These are phyloP conservation scores for Rhabdornis inornatus DNA, from an alignment of 2,113 vertebrate species.

Conservation along the genomic window DNA sequence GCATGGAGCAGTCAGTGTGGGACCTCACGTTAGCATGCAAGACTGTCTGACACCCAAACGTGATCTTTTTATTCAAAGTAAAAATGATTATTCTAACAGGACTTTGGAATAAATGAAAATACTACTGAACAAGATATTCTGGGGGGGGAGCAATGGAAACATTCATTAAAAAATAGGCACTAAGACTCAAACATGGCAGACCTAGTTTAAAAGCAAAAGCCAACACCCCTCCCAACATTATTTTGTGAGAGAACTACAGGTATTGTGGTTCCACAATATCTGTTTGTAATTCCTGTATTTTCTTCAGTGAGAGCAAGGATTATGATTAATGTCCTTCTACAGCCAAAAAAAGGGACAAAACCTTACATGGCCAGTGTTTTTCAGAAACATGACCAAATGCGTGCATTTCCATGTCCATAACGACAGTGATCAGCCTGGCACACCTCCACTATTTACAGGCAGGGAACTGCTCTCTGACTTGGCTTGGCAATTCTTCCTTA, in stretches of 20 bases:
- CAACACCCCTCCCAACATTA: neutral
- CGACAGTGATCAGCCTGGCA: neutral
- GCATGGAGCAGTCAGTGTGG: neutral
- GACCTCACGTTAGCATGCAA: neutral
- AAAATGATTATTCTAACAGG: neutral
- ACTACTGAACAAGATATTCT: neutral
- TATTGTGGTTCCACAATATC: neutral
- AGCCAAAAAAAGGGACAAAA: neutral
- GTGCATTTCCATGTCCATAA: accelerated
- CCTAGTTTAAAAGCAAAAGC: neutral
- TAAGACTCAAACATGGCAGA: neutral
- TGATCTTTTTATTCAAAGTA: neutral
- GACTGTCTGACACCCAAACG: neutral
- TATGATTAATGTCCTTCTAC: neutral
- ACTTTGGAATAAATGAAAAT: neutral
- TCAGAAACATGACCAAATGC: neutral
- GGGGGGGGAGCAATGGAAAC: neutral
- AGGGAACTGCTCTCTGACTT: neutral
- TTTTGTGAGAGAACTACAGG: neutral
- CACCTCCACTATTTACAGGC: accelerated
- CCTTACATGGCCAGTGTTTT: neutral
- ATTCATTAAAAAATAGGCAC: neutral
- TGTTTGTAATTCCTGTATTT: neutral
- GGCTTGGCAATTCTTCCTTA: neutral
- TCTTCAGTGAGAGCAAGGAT: neutral